These are phyloP conservation scores for Baryphthengus martii DNA, from an alignment of 2,113 vertebrate species.

Conservation along the genomic window DNA sequence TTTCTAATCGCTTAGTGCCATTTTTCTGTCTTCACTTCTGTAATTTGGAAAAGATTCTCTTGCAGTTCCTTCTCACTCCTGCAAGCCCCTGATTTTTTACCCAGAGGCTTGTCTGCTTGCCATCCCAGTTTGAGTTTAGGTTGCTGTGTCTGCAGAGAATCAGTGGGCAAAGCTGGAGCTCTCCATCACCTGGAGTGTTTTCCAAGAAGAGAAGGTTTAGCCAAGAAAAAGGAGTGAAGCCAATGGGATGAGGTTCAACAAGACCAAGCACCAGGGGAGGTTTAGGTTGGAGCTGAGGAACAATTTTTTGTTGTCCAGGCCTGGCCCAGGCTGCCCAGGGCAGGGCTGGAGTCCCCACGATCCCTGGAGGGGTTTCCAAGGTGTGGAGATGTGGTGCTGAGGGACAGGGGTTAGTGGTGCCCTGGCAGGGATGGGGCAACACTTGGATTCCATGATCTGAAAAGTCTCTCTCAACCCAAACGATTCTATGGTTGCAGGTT, in stretches of 20 bases:
- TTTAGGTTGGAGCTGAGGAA: not conserved
- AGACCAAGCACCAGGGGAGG: too few relatives aligned
- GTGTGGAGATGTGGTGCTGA: not conserved
- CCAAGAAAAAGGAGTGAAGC: not conserved
- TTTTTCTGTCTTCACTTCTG: not conserved
- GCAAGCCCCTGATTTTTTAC: not conserved
- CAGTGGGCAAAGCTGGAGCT: not conserved
- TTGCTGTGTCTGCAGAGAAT: not conserved
- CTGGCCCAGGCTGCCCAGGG: not conserved
- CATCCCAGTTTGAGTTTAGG: not conserved
- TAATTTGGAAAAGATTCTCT: not conserved
- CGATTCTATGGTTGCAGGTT: not conserved
- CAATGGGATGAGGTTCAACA: too few relatives aligned
- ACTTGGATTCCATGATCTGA: not conserved
- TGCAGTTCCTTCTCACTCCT: not conserved
- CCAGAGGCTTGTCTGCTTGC: not conserved
- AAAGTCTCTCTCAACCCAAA: not conserved
- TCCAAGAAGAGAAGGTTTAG: not conserved
- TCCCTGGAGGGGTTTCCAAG: not conserved
- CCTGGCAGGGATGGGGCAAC: not conserved
- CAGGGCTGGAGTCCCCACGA: not conserved
- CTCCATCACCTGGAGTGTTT: not conserved
- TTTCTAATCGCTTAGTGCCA: not conserved
- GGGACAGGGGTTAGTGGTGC: not conserved
- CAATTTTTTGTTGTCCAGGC: not conserved